phyloP scores from a whole-genome alignment of 64 coral and sea anemone species.

The Actinia tenebrosa region DNA sequence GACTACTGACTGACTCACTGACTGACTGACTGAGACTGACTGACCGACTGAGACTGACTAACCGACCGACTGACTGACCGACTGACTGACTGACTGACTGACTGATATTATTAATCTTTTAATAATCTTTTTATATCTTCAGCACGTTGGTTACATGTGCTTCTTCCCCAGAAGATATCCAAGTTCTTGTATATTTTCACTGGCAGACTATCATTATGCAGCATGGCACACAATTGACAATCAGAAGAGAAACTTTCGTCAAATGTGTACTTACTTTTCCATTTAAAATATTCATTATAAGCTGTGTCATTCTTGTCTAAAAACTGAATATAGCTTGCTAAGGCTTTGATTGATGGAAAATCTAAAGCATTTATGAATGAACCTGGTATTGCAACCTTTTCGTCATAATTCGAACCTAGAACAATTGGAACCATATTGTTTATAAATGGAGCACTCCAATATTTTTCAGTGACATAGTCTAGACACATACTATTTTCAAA shows the following conservation, averaged over 20 bases:
- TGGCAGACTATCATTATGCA: constrained; percentile 37
- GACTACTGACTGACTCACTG: no score
- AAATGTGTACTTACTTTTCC: constrained; percentile 29
- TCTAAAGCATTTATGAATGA: constrained; percentile 43
- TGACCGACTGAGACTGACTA: no score
- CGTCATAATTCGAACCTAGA: constrained; percentile 30
- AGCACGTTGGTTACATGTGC: not conserved
- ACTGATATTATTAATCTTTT: not conserved
- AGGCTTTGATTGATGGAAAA: constrained; percentile 9
- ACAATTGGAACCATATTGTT: constrained; percentile 45
- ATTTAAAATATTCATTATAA: constrained; percentile 65
- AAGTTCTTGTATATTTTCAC: constrained; percentile 22
- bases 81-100: no score
- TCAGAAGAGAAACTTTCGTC: not conserved
- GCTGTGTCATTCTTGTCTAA: constrained; percentile 53
- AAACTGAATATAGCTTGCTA: constrained; percentile 31
- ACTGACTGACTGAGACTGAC: no score
- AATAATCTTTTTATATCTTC: not conserved
- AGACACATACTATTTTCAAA: constrained; percentile 48
- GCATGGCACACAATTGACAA: constrained; percentile 34
- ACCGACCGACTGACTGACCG: no score
- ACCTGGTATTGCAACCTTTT: constrained; percentile 31
- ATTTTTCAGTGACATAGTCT: constrained; percentile 65
- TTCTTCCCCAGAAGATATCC: not conserved
- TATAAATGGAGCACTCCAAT: constrained; percentile 36